phyloP scores from a whole-genome alignment of 1,140 invertebrate species.

The Conus ventricosus region DNA sequence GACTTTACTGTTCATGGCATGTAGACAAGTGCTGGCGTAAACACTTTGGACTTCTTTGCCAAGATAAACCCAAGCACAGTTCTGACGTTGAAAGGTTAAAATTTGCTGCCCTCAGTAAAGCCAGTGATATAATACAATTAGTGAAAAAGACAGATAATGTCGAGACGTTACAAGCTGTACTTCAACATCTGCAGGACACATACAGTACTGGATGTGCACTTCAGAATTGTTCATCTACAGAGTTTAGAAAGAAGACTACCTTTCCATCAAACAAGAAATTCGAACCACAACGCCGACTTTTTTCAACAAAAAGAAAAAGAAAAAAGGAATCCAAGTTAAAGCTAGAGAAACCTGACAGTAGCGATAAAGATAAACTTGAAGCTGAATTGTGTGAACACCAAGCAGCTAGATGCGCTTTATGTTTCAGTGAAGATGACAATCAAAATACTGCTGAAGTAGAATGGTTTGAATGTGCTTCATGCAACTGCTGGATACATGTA shows the following conservation, averaged over 20 bases:
- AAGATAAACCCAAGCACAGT: not conserved
- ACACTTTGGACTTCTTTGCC: not conserved
- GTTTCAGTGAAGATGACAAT: not conserved
- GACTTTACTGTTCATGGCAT: too few relatives aligned
- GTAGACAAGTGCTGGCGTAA: too few relatives aligned
- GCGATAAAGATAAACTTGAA: not conserved
- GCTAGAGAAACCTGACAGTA: not conserved
- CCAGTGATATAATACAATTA: not conserved
- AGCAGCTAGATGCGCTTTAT: not conserved
- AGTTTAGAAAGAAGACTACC: not conserved
- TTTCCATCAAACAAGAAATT: not conserved
- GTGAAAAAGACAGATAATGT: not conserved
- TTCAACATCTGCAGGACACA: not conserved
- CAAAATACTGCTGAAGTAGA: not conserved
- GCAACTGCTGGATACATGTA: not conserved
- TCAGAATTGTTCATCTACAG: not conserved
- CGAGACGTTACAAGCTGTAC: not conserved
- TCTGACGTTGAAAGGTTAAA: not conserved
- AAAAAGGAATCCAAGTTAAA: conserved; percentile 11
- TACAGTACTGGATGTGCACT: not conserved
- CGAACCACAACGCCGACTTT: not conserved
- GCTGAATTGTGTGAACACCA: not conserved
- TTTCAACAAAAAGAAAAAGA: not conserved
- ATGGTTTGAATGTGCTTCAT: not conserved
- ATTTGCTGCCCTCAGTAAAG: not conserved